Evolutionary conservation across 2,888 invertebrate species (phyloP), one percentile per base, ranked within the genome.

Genomic region (Lasioglossum leucozonium): DNA sequence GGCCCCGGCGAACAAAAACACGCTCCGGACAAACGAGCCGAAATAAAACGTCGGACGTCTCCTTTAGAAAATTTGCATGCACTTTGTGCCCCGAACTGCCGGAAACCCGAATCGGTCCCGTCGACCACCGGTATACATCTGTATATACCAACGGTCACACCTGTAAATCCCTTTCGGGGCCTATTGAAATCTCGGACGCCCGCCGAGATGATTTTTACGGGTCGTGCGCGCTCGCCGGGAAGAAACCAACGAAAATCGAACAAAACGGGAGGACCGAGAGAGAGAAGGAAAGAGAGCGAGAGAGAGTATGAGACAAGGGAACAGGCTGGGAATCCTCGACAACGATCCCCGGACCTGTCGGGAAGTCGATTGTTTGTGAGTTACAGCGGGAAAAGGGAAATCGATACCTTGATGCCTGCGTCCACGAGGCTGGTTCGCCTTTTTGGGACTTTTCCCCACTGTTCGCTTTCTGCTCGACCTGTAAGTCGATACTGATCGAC

Each of bases 31-130:
- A 51, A 79, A 77, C 86, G 62, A 44, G 65, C 34, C 26, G 79
- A 58, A 86, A 82, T 82, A 75, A 87, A 77, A 76, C 65, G 71
- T 40, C 34, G 40, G 75, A 22, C 67, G 67, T 77, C 62, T 58
- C 77, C 87, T 82, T 72, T 87, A 87, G 87, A 87, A 87, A 87
- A 87, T 87, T 87, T 87, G 87, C 87, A 80, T 87, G 78, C 87
- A 87, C 87, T 87, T 87, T 79, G 83, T 80, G n/a, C 51, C 11
- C 13, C 51, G 67, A 80, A 77, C 74, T 75, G 79, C 69, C 77
- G 72, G 76, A 71, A 81, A 87, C 82, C 69, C 77, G 77, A 83
- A 79, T 55, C 62, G 82, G 58, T 37, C 79, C 77, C 44, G 69
- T 40, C 37, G 30, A 22, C 67, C 67, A 3, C 42, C n/a, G 26